These are phyloP conservation scores for Prorops nasuta DNA, from an alignment of 1,140 invertebrate genomes.

Conservation along the genomic window DNA sequence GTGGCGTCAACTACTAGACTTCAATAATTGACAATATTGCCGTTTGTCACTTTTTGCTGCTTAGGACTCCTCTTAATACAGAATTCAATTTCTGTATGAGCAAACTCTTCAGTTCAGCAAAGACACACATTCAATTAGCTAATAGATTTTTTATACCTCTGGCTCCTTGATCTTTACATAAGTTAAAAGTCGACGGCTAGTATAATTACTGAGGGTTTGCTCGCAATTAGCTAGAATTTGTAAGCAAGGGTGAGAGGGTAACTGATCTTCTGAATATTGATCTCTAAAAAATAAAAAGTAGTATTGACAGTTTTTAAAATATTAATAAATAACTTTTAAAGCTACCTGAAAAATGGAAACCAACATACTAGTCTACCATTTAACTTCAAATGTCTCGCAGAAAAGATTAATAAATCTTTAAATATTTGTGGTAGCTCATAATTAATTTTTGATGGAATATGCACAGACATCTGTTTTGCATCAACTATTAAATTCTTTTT, in stretches of 20 bases:
- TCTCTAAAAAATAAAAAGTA: constrained; percentile 57
- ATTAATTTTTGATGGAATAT: constrained; percentile 85
- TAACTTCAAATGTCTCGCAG: constrained; percentile 72
- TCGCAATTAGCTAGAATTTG: constrained; percentile 79
- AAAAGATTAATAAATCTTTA: constrained; percentile 80
- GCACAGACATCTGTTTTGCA: constrained; percentile 63
- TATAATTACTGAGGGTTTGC: constrained; percentile 76
- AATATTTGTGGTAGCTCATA: constrained; percentile 82
- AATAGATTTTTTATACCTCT: constrained; percentile 39
- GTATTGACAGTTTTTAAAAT: constrained; percentile 4
- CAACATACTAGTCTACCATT: constrained; percentile 85
- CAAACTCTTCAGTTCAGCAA: no score
- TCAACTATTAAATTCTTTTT: constrained; percentile 63
- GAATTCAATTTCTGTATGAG: no score
- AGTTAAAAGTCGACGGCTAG: constrained; percentile 80
- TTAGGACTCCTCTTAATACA: no score
- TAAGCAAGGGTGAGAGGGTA: constrained; percentile 81
- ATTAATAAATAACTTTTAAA: constrained; percentile 2
- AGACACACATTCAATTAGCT: no score
- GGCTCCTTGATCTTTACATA: constrained; percentile 77
- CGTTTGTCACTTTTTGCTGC: no score
- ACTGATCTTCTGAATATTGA: constrained; percentile 70
- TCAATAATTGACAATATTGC: no score
- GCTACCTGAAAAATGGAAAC: constrained; percentile 82
- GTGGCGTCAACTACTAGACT: no score